phyloP scores from a whole-genome alignment of 2,113 vertebrate genomes.

The Antechinus stuartii region DNA sequence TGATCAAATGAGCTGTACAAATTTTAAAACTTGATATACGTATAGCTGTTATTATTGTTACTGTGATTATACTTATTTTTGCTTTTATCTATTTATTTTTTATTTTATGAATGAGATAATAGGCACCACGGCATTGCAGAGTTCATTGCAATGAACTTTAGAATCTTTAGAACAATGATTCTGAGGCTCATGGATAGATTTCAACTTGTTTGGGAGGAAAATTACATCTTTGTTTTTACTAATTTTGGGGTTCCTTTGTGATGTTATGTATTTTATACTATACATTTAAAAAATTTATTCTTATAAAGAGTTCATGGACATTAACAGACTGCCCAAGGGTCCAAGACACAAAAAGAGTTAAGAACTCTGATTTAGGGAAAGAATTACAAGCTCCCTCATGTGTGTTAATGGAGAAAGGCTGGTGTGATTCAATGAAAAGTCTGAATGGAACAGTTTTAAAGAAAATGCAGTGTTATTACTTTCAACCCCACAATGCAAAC shows the following conservation, averaged over 20 bases:
- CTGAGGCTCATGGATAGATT: background rate
- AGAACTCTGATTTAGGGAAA: background rate
- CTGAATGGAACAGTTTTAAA: conserved; percentile 16
- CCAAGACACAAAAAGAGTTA: background rate
- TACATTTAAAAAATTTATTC: background rate
- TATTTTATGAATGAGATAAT: background rate
- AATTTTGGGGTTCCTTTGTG: background rate
- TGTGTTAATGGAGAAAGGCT: conserved; percentile 26
- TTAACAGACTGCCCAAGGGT: background rate
- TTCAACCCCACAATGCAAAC: conserved; percentile 36
- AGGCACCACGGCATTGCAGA: background rate
- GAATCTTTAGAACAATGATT: background rate
- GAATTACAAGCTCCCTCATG: background rate
- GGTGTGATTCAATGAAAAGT: background rate
- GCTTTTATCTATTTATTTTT: background rate
- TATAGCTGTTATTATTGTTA: background rate
- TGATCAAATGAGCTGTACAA: background rate
- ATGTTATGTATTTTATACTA: background rate
- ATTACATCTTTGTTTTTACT: background rate
- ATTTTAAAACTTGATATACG: background rate
- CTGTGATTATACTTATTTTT: background rate
- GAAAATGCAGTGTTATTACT: conserved; percentile 21
- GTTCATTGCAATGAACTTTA: background rate
- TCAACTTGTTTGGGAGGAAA: background rate
- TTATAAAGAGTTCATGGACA: background rate